phyloP scores from a whole-genome alignment of 2,888 invertebrate genomes.

The Zeuzera pyrina region DNA sequence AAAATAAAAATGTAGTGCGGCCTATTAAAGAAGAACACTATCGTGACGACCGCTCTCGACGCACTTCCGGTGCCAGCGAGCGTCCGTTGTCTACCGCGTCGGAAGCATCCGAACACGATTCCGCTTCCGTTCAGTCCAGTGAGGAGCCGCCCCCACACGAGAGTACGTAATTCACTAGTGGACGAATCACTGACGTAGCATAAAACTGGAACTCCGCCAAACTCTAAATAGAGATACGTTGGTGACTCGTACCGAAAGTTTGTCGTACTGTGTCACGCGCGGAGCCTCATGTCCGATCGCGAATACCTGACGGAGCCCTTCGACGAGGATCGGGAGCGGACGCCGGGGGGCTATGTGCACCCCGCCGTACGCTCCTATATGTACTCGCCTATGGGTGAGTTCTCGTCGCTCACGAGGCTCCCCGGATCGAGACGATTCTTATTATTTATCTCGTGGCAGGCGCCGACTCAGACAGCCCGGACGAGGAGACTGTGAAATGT shows the following conservation, averaged over 20 bases:
- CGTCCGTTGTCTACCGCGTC: slow-evolving; percentile 64
- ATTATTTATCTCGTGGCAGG: slow-evolving; percentile 57
- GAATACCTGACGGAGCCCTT: slow-evolving; percentile 64
- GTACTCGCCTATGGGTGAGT: slow-evolving; percentile 71
- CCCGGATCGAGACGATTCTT: slow-evolving; percentile 12
- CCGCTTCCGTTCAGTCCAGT: slow-evolving; percentile 65
- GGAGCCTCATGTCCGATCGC: slow-evolving; percentile 69
- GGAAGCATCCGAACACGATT: slow-evolving; percentile 62
- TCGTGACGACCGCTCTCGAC: slow-evolving; percentile 36
- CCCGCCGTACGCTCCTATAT: slow-evolving; percentile 71
- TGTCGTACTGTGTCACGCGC: slow-evolving; percentile 67
- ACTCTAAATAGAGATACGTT: slow-evolving; percentile 62
- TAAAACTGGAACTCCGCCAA: slow-evolving; percentile 64
- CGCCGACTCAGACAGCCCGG: slow-evolving; percentile 75
- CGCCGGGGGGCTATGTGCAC: slow-evolving; percentile 47
- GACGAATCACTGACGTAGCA: slow-evolving; percentile 63
- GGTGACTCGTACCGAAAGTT: slow-evolving; percentile 59
- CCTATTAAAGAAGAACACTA: slow-evolving; percentile 31
- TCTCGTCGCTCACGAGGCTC: slow-evolving; percentile 40
- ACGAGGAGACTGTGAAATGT: slow-evolving; percentile 75
- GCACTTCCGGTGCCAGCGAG: slow-evolving; percentile 54
- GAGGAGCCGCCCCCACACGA: slow-evolving; percentile 65
- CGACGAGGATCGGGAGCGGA: slow-evolving; percentile 58
- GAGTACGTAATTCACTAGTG: slow-evolving; percentile 61
- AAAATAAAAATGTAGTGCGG: slow-evolving; percentile 33